A percentile compares a stretch with the other conserved stretches of the same genome.
Evolutionary conservation across 2,888 invertebrate genomes (phyloP).

Genomic region (Geophilus truncorum): DNA sequence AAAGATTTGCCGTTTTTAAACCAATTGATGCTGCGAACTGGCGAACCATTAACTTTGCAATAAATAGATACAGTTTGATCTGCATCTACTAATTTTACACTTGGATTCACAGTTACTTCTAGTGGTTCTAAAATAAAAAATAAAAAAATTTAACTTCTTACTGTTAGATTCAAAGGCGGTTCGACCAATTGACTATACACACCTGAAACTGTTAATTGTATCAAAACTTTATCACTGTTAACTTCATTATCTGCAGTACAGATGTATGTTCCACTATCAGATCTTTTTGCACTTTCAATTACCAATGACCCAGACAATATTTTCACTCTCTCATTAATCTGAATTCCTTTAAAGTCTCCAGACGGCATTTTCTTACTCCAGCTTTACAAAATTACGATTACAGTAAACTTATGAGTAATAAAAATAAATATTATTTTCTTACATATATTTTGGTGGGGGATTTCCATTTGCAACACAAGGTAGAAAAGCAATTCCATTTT

Average conservation of each 20-base stretch:
- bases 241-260: background rate
- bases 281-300: background rate
- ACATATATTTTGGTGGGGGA: background rate
- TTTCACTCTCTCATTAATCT: background rate
- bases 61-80: background rate
- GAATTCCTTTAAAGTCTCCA: background rate
- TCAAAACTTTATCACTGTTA: background rate
- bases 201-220: background rate
- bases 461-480: background rate
- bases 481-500: background rate
- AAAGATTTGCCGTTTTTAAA: slow-evolving; percentile 28
- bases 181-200: no score
- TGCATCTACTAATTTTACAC: background rate
- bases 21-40: slow-evolving; percentile 34
- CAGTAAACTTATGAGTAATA: no score
- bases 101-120: background rate
- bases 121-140: background rate
- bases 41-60: slow-evolving; percentile 33
- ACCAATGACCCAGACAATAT: background rate
- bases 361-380: background rate
- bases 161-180: no score
- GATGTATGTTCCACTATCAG: background rate
- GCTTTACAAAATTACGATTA: no score
- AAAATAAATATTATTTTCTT: no score
- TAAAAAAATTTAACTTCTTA: no score